These are phyloP conservation scores for Novumbra hubbsi DNA, from an alignment of 2,797 vertebrate species.

Conservation along the genomic window DNA sequence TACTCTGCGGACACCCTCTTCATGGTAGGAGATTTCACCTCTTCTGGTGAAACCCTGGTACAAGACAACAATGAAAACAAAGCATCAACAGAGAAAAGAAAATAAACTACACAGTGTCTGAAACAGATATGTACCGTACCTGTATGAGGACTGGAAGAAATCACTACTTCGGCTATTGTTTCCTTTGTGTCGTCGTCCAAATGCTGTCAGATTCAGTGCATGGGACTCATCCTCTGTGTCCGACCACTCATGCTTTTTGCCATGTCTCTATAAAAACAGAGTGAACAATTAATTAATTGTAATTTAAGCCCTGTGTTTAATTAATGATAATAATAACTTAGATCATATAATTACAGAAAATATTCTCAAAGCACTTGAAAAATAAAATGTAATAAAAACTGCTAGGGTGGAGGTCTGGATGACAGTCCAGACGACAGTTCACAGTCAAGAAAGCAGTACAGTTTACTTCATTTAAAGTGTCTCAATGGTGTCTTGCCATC, in stretches of 20 bases:
- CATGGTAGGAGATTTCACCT: constrained; percentile 59
- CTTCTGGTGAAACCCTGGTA: constrained; percentile 59
- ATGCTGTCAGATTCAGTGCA: constrained; percentile 37
- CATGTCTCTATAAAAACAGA: constrained; percentile 55
- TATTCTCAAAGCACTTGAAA: too few species aligned
- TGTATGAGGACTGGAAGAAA: constrained; percentile 51
- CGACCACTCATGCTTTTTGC: constrained; percentile 61
- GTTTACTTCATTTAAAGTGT: too few species aligned
- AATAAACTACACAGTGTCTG: neutral
- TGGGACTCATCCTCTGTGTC: constrained; percentile 59
- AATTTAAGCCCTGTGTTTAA: neutral
- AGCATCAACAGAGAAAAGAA: neutral
- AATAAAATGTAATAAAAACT: too few species aligned
- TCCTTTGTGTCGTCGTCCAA: constrained; percentile 43
- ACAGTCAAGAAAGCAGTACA: too few species aligned
- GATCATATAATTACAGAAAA: neutral
- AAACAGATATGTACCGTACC: constrained; percentile 51
- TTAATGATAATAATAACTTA: neutral
- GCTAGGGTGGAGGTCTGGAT: too few species aligned
- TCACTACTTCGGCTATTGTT: constrained; percentile 49
- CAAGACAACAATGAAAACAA: neutral
- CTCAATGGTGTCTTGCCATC: too few species aligned
- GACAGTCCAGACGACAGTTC: too few species aligned
- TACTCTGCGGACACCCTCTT: constrained; percentile 70
- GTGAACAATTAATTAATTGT: neutral